phyloP scores from a whole-genome alignment of 2,888 invertebrate species.

The Phyllotreta striolata region DNA sequence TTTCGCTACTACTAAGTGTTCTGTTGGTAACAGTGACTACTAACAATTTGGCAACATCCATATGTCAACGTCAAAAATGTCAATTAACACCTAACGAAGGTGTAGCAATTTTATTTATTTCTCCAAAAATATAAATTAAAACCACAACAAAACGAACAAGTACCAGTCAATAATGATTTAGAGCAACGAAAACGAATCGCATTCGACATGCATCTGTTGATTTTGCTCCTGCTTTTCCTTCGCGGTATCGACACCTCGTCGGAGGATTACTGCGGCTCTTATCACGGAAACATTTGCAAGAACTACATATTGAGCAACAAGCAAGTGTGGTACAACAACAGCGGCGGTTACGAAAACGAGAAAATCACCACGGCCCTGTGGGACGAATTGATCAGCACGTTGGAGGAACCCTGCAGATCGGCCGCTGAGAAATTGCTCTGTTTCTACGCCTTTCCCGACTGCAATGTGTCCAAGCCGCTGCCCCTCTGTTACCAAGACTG shows the following conservation, averaged over 20 bases:
- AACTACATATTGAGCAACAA: constrained; percentile 63
- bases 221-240: constrained; percentile 32
- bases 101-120: constrained; percentile 7
- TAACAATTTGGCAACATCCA: too few relatives aligned
- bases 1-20: too few relatives aligned
- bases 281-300: constrained; percentile 75
- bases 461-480: constrained; percentile 71
- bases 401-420: constrained; percentile 83
- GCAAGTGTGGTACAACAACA: constrained; percentile 68
- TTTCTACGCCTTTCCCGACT: constrained; percentile 88
- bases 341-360: constrained; percentile 83
- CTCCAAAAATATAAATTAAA: constrained; percentile 13
- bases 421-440: constrained; percentile 92
- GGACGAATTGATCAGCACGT: constrained; percentile 83
- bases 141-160: not conserved
- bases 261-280: constrained; percentile 82
- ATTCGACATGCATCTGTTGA: constrained; percentile 31
- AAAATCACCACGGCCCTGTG: constrained; percentile 83
- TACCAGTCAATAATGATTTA: constrained; percentile 18
- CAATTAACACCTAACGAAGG: not conserved
- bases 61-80: constrained; percentile 5
- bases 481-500: constrained; percentile 95
- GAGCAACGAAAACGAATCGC: not conserved
- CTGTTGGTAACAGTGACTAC: too few relatives aligned
- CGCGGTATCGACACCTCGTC: constrained; percentile 30